Evolutionary conservation across 2,797 vertebrate species (phyloP), one percentile per base, ranked within the genome.

Genomic region (Eulemur albifrons): DNA sequence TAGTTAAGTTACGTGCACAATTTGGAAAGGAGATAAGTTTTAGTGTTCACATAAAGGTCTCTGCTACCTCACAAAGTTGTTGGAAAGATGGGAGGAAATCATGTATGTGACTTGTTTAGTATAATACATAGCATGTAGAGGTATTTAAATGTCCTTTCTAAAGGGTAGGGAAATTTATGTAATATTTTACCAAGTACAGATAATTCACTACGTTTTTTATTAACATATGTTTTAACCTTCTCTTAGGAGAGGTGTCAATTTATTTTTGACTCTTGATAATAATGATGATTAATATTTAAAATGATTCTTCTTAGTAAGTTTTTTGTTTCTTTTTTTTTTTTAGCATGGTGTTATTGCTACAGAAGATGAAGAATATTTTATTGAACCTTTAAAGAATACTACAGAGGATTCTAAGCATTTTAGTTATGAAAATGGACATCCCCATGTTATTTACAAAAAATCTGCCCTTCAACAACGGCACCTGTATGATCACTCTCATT

Each of bases 371-470:
- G 99, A 99, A 96, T 99, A 99, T 99, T 99, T 99, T 99, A 99
- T 99, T 98, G 99, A 99, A 98, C 99, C 99, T 98, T 99, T 99
- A 99, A 99, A 99, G 98, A 99, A 99, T 98, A 98, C 98, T 97
- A 99, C 99, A 97, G 98, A 99, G 98, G 98, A 99, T 98, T 99
- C 99, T 98, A 98, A 98, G 98, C 98, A 99, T 97, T 99, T 99
- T 98, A 99, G 98, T 98, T 99, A 99, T 96, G 99, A 99, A 98
- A 99, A 99, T 96, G 99, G 99, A 97, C 99, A 99, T 98, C 99
- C 99, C 98, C 99, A 99, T 98, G 99, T 99, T 99, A 99, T 99
- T 99, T 99, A 99, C 99, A 99, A 99, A 99, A 99, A 99, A 97
- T 99, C 99, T 99, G 99, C 99, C 94, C 99, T 99, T 97, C 99